These are phyloP conservation scores for Euproctis similis DNA, from an alignment of 2,888 invertebrate species.

Conservation along the genomic window DNA sequence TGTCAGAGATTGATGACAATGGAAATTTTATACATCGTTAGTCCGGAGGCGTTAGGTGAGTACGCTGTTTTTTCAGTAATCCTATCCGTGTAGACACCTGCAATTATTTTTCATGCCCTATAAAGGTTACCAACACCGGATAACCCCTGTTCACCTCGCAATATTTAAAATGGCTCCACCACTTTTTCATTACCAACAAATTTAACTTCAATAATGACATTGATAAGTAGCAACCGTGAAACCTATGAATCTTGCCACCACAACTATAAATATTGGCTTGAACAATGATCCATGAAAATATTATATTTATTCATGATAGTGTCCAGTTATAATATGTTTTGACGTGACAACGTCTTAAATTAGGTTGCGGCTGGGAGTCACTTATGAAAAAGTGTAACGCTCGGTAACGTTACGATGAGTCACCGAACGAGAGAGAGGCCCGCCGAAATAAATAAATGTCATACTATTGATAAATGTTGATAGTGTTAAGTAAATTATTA, in stretches of 20 bases:
- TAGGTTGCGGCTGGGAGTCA: too few relatives aligned
- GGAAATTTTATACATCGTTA: conserved; percentile 76
- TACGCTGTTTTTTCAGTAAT: conserved; percentile 66
- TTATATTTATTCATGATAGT: conserved; percentile 30
- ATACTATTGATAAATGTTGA: too few relatives aligned
- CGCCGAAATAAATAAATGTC: too few relatives aligned
- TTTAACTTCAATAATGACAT: conserved; percentile 15
- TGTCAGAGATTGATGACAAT: conserved; percentile 76
- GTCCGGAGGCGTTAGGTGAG: conserved; percentile 68
- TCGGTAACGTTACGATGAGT: too few relatives aligned
- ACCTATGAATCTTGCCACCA: conserved; percentile 49
- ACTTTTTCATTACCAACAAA: too few relatives aligned
- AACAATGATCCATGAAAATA: conserved; percentile 41
- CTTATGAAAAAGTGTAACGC: too few relatives aligned
- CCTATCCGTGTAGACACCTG: conserved; percentile 49
- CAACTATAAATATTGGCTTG: conserved; percentile 45
- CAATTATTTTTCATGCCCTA: conserved; percentile 44
- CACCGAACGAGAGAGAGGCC: too few relatives aligned
- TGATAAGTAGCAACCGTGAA: too few relatives aligned
- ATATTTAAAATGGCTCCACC: conserved; percentile 26
- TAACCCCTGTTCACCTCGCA: conserved; percentile 31
- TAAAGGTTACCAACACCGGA: conserved; percentile 40
- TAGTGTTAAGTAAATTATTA: too few relatives aligned
- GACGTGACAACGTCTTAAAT: too few relatives aligned
- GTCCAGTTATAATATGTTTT: too few relatives aligned